These are phyloP conservation scores for Palaemon carinicauda DNA, from an alignment of 1,140 invertebrate genomes.

Conservation along the genomic window DNA sequence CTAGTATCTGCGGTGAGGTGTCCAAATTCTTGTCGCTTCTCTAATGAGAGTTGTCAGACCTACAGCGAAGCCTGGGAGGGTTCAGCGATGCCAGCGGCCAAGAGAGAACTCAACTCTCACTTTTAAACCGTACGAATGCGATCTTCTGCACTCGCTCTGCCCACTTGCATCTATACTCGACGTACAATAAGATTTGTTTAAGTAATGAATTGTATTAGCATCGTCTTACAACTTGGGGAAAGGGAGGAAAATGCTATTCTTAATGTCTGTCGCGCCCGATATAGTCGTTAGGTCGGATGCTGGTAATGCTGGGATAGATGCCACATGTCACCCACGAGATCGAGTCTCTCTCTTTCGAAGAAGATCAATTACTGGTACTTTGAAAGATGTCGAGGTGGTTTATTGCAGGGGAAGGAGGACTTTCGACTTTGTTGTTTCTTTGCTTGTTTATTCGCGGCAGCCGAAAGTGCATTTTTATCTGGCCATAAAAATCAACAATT, in stretches of 20 bases:
- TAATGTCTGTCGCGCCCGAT: no score
- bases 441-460: no score
- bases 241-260: no score
- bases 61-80: slow-evolving; percentile 35
- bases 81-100: background rate
- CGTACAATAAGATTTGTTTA: no score
- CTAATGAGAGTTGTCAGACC: slow-evolving; percentile 55
- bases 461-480: background rate
- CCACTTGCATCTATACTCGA: background rate
- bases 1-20: slow-evolving; percentile 55
- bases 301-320: background rate
- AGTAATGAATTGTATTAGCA: no score
- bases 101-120: background rate
- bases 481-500: background rate
- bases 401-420: background rate
- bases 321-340: slow-evolving; percentile 11
- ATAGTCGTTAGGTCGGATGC: background rate
- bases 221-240: no score
- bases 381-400: slow-evolving; percentile 9
- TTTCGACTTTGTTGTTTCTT: background rate
- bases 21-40: slow-evolving; percentile 55
- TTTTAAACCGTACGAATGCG: background rate
- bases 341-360: background rate
- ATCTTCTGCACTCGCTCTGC: background rate
- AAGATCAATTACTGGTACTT: slow-evolving; percentile 36